Evolutionary conservation across 2,888 invertebrate genomes (phyloP).

Genomic region (Eretmocerus hayati): DNA sequence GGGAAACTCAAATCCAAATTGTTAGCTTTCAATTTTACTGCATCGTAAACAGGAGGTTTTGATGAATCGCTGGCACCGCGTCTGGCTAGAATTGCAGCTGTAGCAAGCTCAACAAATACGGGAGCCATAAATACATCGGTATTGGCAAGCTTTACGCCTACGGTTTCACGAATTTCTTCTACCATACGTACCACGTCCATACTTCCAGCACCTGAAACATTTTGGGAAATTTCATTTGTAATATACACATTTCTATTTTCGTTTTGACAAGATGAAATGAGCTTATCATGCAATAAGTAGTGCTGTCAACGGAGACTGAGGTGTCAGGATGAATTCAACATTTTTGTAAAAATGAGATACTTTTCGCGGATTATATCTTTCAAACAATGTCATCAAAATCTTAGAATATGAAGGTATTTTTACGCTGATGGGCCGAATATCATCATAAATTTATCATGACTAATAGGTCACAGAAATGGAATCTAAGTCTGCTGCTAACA

Average conservation of each 20-base stretch:
- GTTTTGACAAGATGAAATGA: too few relatives aligned
- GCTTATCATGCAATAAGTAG: too few relatives aligned
- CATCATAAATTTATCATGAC: too few relatives aligned
- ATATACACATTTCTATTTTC: neutral
- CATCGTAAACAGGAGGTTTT: constrained; percentile 61
- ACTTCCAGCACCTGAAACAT: constrained; percentile 65
- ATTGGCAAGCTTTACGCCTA: constrained; percentile 71
- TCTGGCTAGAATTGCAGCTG: constrained; percentile 58
- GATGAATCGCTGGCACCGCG: constrained; percentile 51
- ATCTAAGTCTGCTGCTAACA: too few relatives aligned
- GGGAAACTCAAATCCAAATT: constrained; percentile 81
- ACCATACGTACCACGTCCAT: constrained; percentile 94
- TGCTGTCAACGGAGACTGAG: too few relatives aligned
- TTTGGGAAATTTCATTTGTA: neutral
- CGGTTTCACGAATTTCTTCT: constrained; percentile 83
- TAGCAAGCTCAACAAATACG: constrained; percentile 73
- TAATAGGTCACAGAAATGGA: too few relatives aligned
- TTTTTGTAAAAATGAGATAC: too few relatives aligned
- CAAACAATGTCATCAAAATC: too few relatives aligned
- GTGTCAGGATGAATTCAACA: too few relatives aligned
- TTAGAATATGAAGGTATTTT: too few relatives aligned
- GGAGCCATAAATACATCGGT: constrained; percentile 92
- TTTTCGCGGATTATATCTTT: too few relatives aligned
- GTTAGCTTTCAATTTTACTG: constrained; percentile 71
- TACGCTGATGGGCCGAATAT: too few relatives aligned